Percentiles rank a stretch among this genome's conserved stretches.
phyloP scores from a whole-genome alignment of 1,140 invertebrate genomes.

The Brachionus plicatilis region DNA sequence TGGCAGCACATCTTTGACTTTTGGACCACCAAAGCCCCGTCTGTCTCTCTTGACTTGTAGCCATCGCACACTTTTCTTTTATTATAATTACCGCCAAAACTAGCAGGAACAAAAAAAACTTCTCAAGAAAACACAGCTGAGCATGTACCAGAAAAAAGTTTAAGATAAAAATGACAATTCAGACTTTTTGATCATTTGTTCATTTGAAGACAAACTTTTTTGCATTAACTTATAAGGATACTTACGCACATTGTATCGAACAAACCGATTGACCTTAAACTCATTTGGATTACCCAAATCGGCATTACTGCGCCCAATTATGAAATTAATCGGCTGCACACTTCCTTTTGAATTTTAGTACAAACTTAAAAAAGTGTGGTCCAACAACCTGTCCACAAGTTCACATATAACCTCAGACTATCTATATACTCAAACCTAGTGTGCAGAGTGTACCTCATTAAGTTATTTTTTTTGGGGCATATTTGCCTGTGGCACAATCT shows the following conservation, averaged over 20 bases:
- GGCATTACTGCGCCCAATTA: no score
- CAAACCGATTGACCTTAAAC: no score
- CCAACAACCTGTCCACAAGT: no score
- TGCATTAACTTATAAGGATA: constrained; percentile 12
- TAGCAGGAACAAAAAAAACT: neutral
- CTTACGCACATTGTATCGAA: neutral
- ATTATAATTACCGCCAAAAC: neutral
- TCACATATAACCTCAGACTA: no score
- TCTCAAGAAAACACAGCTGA: neutral
- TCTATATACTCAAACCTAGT: no score
- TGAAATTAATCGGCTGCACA: no score
- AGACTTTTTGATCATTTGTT: neutral
- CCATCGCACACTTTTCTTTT: neutral
- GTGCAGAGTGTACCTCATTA: no score
- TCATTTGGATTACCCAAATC: no score
- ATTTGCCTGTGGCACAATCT: no score
- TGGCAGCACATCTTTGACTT: constrained; percentile 17
- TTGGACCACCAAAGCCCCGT: neutral
- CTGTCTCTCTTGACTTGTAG: neutral
- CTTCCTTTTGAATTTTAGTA: no score
- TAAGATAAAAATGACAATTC: neutral
- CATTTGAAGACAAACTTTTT: neutral
- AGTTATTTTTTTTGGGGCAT: no score
- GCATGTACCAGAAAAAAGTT: neutral
- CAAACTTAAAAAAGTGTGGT: no score